These are phyloP conservation scores for Siniperca scherzeri DNA, from an alignment of 2,797 vertebrate genomes.

Conservation along the genomic window DNA sequence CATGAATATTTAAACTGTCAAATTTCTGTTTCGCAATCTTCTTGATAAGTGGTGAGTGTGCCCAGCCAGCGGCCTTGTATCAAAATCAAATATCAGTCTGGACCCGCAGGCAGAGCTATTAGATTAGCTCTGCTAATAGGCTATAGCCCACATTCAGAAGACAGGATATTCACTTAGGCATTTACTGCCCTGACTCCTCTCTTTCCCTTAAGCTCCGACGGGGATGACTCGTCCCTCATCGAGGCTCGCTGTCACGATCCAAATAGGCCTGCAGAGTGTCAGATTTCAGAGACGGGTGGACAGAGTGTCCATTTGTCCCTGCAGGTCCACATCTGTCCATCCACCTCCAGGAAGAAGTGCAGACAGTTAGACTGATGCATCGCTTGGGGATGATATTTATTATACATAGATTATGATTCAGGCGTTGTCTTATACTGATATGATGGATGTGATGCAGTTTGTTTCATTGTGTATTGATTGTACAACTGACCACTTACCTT, in stretches of 20 bases:
- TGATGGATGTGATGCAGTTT: neutral
- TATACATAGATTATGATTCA: slow-evolving; percentile 5
- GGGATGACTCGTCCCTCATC: slow-evolving; percentile 48
- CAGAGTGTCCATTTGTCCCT: slow-evolving; percentile 44
- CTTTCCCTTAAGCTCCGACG: slow-evolving; percentile 34
- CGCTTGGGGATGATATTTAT: neutral
- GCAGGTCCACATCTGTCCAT: slow-evolving; percentile 48
- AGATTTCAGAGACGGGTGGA: slow-evolving; percentile 52
- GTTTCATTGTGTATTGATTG: neutral
- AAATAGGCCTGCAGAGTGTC: slow-evolving; percentile 50
- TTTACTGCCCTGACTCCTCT: slow-evolving; percentile 61
- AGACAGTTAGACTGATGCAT: slow-evolving; percentile 36
- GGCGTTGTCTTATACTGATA: neutral
- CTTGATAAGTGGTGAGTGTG: slow-evolving; percentile 21
- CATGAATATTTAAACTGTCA: slow-evolving; percentile 40
- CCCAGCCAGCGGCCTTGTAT: slow-evolving; percentile 27
- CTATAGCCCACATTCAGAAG: slow-evolving; percentile 60
- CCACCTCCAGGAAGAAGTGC: slow-evolving; percentile 50
- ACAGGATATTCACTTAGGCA: slow-evolving; percentile 80
- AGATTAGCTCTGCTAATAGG: slow-evolving; percentile 73
- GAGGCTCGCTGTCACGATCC: slow-evolving; percentile 42
- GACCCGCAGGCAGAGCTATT: slow-evolving; percentile 70
- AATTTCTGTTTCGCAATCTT: slow-evolving; percentile 30
- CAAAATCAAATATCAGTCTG: slow-evolving; percentile 67
- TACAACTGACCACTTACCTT: neutral